A percentile compares a stretch with the other conserved stretches of the same genome.
Evolutionary conservation across 2,113 vertebrate genomes (phyloP).

Genomic region (Pachycephala philippinensis): DNA sequence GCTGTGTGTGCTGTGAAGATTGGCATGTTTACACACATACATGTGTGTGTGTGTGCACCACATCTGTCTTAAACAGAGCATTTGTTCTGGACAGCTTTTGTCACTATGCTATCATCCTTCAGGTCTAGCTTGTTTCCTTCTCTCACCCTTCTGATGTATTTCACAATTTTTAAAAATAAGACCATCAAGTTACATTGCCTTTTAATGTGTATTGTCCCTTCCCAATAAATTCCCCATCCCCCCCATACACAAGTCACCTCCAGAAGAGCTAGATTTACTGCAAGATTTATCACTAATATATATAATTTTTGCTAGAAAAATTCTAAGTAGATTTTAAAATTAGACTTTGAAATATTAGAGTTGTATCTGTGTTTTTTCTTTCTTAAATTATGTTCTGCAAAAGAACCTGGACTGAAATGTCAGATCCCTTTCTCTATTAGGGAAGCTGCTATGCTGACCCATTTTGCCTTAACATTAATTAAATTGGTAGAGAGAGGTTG

Average conservation of each 20-base stretch:
- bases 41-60: neutral
- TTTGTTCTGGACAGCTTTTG: neutral
- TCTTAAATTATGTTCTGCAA: neutral
- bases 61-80: neutral
- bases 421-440: neutral
- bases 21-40: rapidly evolving
- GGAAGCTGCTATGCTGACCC: neutral
- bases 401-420: neutral
- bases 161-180: neutral
- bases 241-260: neutral
- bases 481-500: neutral
- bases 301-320: neutral
- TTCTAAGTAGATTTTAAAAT: neutral
- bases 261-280: neutral
- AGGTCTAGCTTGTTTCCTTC: neutral
- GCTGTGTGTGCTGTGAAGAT: neutral
- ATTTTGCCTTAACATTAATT: neutral
- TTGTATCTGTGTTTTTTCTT: neutral
- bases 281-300: neutral
- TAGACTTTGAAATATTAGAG: neutral
- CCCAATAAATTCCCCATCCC: neutral
- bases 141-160: neutral
- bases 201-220: neutral
- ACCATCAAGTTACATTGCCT: neutral
- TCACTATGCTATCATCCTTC: neutral